These are phyloP conservation scores for Nephotettix cincticeps DNA, from an alignment of 1,140 invertebrate genomes.

Conservation along the genomic window DNA sequence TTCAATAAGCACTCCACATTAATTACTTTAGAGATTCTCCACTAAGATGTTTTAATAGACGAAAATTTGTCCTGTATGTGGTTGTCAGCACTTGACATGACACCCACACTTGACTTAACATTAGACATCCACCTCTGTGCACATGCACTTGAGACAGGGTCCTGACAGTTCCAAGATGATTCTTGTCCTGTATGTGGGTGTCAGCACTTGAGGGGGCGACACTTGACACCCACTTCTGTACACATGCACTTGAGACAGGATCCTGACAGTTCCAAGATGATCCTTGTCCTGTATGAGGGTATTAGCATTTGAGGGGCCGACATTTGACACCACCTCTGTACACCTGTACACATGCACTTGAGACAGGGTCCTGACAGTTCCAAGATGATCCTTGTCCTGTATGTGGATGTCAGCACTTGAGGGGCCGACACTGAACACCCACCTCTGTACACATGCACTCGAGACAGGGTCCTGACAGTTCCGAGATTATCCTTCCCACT, in stretches of 20 bases:
- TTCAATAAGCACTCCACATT: too few relatives aligned
- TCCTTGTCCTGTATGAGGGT: too few relatives aligned
- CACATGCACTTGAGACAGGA: slow-evolving; percentile 83
- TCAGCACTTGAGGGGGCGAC: slow-evolving; percentile 67
- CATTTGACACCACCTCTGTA: slow-evolving; percentile 89
- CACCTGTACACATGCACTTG: slow-evolving; percentile 82
- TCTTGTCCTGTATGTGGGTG: too few relatives aligned
- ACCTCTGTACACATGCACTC: slow-evolving; percentile 84
- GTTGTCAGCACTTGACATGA: slow-evolving; percentile 61
- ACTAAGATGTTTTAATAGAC: too few relatives aligned
- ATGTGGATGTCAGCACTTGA: slow-evolving; percentile 64
- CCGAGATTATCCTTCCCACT: slow-evolving; percentile 78
- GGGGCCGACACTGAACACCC: slow-evolving; percentile 78
- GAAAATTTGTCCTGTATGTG: too few relatives aligned
- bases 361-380: slow-evolving; percentile 80
- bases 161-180: slow-evolving; percentile 82
- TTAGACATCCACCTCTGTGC: slow-evolving; percentile 83
- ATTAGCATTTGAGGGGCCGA: slow-evolving; percentile 63
- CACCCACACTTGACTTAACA: too few relatives aligned
- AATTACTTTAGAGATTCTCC: too few relatives aligned
- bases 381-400: slow-evolving; percentile 77
- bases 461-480: slow-evolving; percentile 77
- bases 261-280: slow-evolving; percentile 80
- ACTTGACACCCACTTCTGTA: slow-evolving; percentile 84
- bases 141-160: slow-evolving; percentile 80